Conservation (phyloP, 2,113 vertebrate species). For the Pollachius pollachius region DNA sequence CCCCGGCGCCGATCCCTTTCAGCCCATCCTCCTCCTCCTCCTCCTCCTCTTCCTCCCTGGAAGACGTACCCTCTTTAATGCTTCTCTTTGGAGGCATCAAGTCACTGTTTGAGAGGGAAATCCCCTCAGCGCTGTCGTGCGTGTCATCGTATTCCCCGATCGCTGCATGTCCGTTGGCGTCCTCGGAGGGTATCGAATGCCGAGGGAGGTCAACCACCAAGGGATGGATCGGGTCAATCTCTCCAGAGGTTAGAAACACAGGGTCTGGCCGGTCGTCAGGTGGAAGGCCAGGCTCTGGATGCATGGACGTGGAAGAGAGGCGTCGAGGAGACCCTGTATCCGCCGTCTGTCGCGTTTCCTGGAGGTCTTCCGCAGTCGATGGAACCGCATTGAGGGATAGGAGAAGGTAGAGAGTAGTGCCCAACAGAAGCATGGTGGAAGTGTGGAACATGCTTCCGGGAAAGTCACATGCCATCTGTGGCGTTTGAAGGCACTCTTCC, state of each 20-base stretch:
- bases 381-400: constrained; percentile 31
- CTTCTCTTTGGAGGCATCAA: constrained; percentile 13
- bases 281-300: not conserved
- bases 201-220: constrained; percentile 32
- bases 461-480: constrained; percentile 46
- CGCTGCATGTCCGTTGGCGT: constrained; percentile 49
- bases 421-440: constrained; percentile 51
- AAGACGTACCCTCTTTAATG: constrained; percentile 6
- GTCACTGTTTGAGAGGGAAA: constrained; percentile 1
- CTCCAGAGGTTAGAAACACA: constrained; percentile 14
- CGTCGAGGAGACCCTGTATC: not conserved
- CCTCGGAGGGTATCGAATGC: constrained; percentile 39
- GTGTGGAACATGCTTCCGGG: constrained; percentile 20
- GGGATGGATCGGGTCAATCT: constrained; percentile 23
- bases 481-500: constrained; percentile 11
- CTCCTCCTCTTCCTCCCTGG: not conserved
- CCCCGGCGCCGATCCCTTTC: too few relatives aligned
- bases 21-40: not conserved
- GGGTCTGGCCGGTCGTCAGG: not conserved
- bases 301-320: not conserved
- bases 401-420: constrained; percentile 45
- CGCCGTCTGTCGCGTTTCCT: constrained; percentile 24
- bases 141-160: constrained; percentile 60
- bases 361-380: constrained; percentile 30
- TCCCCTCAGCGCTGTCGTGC: constrained; percentile 28